Evolutionary conservation across 2,113 vertebrate genomes (phyloP), one percentile per base, ranked within the genome.

Genomic region (Hydropotes inermis): DNA sequence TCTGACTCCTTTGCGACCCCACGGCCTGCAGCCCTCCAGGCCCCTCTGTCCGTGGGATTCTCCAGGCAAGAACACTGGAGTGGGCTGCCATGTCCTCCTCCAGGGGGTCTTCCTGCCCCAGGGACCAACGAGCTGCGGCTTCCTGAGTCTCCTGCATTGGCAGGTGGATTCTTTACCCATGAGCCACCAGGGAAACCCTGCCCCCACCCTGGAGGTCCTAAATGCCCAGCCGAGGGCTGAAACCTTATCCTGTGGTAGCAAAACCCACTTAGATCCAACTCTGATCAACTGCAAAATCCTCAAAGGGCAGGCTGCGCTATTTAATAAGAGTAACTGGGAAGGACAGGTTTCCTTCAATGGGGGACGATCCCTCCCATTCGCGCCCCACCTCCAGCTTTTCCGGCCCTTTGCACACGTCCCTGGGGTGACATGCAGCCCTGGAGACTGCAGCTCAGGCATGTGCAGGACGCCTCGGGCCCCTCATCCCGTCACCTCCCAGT

Each of bases 211-310:
- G 13, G 2, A 89, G 27, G 6, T 23, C 50, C 61, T 45, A 50
- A 70, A 84, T 36, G 39, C 57, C 45, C 78, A 23, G 28, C 36
- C 61, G 43, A 60, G 61, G 27, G 28, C 17, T 43, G 11, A 64
- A 54, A 86, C 7, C 27, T 82, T n/a, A 47, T 64, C 27, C 27
- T 61, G n/a, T 6, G 55, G 23, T 4, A n/a, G 61, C 1, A 87
- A 76, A 93, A 16, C 27, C 60, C 13, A 15, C 19, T 52, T 57
- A 54, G 47, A 60, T 91, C 95, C 97, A 97, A 97, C 93, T 57
- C n/a, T 93, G 54, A 97, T 67, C 86, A 97, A 55, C 50, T 60
- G 50, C 55, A 81, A 93, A 98, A 94, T 55, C 96, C 94, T 97
- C 89, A 70, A 96, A 95, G 88, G 94, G 58, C 82, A 97, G 50